These are phyloP conservation scores for Pongo abelii DNA, from an alignment of 2,113 vertebrate species.

Conservation along the genomic window DNA sequence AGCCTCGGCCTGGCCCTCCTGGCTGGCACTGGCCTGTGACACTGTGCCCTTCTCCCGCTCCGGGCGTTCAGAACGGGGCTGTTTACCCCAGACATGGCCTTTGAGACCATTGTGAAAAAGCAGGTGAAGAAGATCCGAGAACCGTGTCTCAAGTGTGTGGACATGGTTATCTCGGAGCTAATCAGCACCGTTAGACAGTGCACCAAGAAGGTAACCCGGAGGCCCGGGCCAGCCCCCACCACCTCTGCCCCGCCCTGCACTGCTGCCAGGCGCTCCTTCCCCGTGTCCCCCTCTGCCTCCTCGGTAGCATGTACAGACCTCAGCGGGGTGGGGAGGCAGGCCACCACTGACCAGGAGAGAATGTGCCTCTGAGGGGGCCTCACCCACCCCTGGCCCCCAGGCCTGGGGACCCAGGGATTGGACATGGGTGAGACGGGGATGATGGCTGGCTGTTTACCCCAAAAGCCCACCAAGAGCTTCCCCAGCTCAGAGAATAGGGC, in stretches of 20 bases:
- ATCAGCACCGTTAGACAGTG: slow-evolving; percentile 99
- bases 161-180: slow-evolving; percentile 99
- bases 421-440: neutral
- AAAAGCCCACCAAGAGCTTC: neutral
- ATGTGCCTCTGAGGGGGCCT: slow-evolving; percentile 74
- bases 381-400: neutral
- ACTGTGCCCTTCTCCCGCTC: slow-evolving; percentile 85
- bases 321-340: slow-evolving; percentile 71
- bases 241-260: slow-evolving; percentile 77
- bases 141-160: slow-evolving; percentile 99
- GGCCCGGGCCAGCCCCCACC: slow-evolving; percentile 75
- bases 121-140: slow-evolving; percentile 99
- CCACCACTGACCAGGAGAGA: slow-evolving; percentile 36
- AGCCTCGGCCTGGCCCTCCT: slow-evolving; percentile 37
- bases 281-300: slow-evolving; percentile 77
- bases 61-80: slow-evolving; percentile 97
- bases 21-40: slow-evolving; percentile 77
- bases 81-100: slow-evolving; percentile 99
- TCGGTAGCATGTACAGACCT: slow-evolving; percentile 86
- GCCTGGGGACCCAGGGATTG: neutral
- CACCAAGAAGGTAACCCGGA: slow-evolving; percentile 95
- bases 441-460: neutral
- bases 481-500: neutral
- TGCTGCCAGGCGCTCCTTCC: slow-evolving; percentile 78
- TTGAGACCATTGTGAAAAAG: slow-evolving; percentile 99